Conservation (phyloP, 2,113 vertebrate species). For the human (Homo sapiens) region DNA sequence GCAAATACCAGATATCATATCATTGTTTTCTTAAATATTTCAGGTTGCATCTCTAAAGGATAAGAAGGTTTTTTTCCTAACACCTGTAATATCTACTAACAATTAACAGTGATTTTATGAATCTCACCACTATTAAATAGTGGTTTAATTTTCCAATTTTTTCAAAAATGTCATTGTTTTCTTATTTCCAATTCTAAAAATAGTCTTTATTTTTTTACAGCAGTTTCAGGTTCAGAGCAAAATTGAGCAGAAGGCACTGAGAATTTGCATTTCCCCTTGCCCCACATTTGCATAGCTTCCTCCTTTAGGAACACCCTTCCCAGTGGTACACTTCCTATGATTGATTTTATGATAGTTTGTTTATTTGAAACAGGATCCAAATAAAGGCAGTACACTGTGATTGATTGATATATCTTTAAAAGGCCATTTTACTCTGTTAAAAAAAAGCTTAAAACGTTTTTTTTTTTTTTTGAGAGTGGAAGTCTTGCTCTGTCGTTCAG, state of each 20-base stretch:
- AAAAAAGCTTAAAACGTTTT: too few species aligned
- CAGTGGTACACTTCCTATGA: not conserved
- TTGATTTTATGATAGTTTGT: not conserved
- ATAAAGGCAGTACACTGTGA: not conserved
- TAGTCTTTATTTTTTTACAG: not conserved
- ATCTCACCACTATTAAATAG: not conserved
- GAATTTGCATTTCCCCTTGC: accelerated
- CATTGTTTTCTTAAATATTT: not conserved
- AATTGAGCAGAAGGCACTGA: not conserved
- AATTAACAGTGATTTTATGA: not conserved
- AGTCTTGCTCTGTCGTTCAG: too few species aligned
- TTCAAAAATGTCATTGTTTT: not conserved
- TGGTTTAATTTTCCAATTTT: not conserved
- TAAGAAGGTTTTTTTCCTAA: not conserved
- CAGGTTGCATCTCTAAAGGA: not conserved
- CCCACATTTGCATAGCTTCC: not conserved
- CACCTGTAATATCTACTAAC: not conserved
- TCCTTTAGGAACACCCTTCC: too few species aligned
- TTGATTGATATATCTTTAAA: not conserved
- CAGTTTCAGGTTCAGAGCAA: not conserved
- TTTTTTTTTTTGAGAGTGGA: too few species aligned
- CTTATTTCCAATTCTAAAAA: not conserved
- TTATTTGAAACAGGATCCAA: not conserved
- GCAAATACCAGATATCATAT: not conserved
- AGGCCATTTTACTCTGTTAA: not conserved